phyloP scores from a whole-genome alignment of 2,888 invertebrate species.

The Chalcis sispes region DNA sequence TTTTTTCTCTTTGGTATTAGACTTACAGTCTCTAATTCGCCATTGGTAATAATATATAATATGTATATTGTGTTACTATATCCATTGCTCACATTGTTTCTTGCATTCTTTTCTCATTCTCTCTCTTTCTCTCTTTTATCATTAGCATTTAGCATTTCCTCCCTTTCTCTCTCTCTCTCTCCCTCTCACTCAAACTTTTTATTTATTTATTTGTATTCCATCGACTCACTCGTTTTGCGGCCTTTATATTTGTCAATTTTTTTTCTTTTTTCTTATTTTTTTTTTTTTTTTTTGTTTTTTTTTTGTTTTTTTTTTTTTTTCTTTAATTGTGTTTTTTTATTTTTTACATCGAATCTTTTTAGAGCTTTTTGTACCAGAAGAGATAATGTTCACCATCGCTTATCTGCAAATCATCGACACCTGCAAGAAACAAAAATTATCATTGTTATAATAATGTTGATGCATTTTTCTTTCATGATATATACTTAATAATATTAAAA shows the following conservation, averaged over 20 bases:
- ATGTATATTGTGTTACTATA: slow-evolving; percentile 44
- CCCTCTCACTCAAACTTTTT: slow-evolving; percentile 31
- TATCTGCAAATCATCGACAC: slow-evolving; percentile 90
- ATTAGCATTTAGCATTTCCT: not conserved
- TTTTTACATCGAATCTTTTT: slow-evolving; percentile 57
- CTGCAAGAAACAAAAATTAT: too few species aligned
- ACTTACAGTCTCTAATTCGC: slow-evolving; percentile 56
- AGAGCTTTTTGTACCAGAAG: slow-evolving; percentile 95
- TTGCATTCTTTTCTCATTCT: slow-evolving; percentile 11
- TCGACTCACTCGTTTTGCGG: slow-evolving; percentile 12
- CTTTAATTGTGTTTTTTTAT: slow-evolving; percentile 21
- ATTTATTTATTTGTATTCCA: slow-evolving; percentile 25
- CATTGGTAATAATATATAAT: slow-evolving; percentile 52
- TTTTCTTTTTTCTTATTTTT: slow-evolving; percentile 26
- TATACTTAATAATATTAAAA: too few species aligned
- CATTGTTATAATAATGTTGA: too few species aligned
- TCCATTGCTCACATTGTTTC: not conserved
- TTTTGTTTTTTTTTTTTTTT: slow-evolving; percentile 34
- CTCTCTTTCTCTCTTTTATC: not conserved
- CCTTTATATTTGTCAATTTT: slow-evolving; percentile 17
- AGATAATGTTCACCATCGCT: slow-evolving; percentile 93
- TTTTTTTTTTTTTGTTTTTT: slow-evolving; percentile 31
- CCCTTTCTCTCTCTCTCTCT: slow-evolving; percentile 38
- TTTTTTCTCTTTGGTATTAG: slow-evolving; percentile 36
- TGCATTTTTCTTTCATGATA: too few species aligned